Base-by-base conservation (phyloP, 1,140 invertebrate species). In the Subanguina moxae region DNA sequence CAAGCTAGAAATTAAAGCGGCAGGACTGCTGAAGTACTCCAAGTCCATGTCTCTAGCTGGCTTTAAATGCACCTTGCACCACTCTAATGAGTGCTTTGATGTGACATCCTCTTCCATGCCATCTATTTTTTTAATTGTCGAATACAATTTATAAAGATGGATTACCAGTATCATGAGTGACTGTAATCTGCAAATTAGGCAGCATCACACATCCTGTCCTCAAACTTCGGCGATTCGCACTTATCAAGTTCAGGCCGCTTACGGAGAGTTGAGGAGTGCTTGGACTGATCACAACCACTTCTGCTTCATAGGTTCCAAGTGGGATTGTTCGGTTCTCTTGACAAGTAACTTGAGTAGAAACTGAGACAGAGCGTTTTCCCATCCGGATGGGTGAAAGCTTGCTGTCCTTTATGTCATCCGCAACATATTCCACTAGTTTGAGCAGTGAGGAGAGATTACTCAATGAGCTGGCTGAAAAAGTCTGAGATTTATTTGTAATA, bases 11-110 rank as follows among this genome's bases (percentile, higher is more conserved):
- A 82, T 81, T 5, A 82, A 57, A 17, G 81, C 70, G 17, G 80
- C 80, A 5, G 80, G 80, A n/a, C 66, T 71, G n/a, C 65, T 70
- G 75, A 82, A 82, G 52, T 82, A 81, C 48, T 82, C 80, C 43
- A 82, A 57, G 67, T 82, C 80, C 80, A 82, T 82, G 62, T 82
- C 80, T 30, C 80, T 68, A 30, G 76, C 38, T 9, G 80, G 80
- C 57, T 76, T 75, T 59, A 82, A 62, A 48, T 80, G 75, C 13
- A 82, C 74, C 46, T 82, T 82, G 67, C 80, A 82, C 69, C 75
- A 80, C 46, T 82, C 70, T 19, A 82, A 43, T 59, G 76, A 78
- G 57, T 75, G 45, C 15, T 62, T 57, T n/a, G 61, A 64, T n/a
- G 78, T 82, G 1, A 78, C 67, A 58, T 81, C 79, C 25, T 46